A percentile compares a stretch with the other conserved stretches of the same genome.
Evolutionary conservation across 53 echinoderm and acorn worm genomes (phyloP).

Genomic region (Paracentrotus lividus): DNA sequence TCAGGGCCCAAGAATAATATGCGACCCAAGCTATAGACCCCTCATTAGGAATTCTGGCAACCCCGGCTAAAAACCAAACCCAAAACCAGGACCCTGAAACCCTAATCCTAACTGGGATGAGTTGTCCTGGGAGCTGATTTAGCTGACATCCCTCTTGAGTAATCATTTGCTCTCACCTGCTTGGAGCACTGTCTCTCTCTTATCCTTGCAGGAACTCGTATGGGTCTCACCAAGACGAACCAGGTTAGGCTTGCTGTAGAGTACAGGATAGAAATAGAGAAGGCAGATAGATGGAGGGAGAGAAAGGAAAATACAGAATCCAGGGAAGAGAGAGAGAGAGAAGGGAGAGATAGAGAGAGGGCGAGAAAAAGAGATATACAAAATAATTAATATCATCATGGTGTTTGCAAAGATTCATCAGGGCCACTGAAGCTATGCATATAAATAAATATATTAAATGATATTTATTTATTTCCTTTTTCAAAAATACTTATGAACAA

Average conservation of each 20-base stretch:
- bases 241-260: slow-evolving; percentile 88
- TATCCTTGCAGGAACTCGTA: slow-evolving; percentile 87
- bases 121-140: no score
- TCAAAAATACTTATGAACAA: background rate
- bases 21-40: no score
- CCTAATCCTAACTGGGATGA: background rate
- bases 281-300: background rate
- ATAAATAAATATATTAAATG: no score
- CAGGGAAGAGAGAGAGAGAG: background rate
- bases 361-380: background rate
- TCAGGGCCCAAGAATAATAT: no score
- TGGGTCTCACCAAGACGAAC: slow-evolving; percentile 98
- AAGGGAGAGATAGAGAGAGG: background rate
- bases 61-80: no score
- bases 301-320: background rate
- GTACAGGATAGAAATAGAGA: background rate
- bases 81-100: no score
- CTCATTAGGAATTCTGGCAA: no score
- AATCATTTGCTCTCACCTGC: slow-evolving; percentile 79
- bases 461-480: no score
- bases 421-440: no score
- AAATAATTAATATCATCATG: background rate
- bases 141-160: background rate
- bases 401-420: background rate
- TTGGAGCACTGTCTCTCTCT: slow-evolving; percentile 84